Conservation (phyloP, 1,140 invertebrate genomes). For the Subanguina moxae region DNA sequence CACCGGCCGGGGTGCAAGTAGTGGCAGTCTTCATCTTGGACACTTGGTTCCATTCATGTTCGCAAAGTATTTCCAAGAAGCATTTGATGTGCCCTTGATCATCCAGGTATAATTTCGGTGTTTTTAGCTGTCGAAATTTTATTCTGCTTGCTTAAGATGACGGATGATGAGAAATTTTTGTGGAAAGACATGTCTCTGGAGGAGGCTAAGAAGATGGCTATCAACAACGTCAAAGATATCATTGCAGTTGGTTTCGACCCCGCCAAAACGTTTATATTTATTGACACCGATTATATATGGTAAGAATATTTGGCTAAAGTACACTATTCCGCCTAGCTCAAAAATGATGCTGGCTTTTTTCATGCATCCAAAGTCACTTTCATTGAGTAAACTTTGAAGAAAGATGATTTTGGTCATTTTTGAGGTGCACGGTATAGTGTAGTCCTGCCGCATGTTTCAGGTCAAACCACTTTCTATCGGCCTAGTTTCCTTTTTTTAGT, state of each 20-base stretch:
- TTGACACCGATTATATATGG: slow-evolving; percentile 89
- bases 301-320: slow-evolving; percentile 59
- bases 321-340: too few species aligned
- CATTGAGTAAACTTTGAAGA: not conserved
- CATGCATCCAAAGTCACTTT: slow-evolving; percentile 46
- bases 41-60: slow-evolving; percentile 96
- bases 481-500: slow-evolving; percentile 55
- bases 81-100: slow-evolving; percentile 86
- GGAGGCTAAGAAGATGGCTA: slow-evolving; percentile 76
- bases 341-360: too few species aligned
- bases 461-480: slow-evolving; percentile 11
- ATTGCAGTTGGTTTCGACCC: slow-evolving; percentile 94
- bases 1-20: slow-evolving; percentile 93
- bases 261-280: slow-evolving; percentile 95
- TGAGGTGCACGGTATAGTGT: too few species aligned
- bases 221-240: slow-evolving; percentile 93
- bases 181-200: slow-evolving; percentile 93
- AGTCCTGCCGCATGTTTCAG: not conserved
- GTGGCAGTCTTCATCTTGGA: slow-evolving; percentile 88
- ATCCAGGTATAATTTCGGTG: slow-evolving; percentile 44
- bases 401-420: too few species aligned
- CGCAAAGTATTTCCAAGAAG: slow-evolving; percentile 95
- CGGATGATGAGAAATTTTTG: slow-evolving; percentile 95
- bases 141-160: slow-evolving; percentile 70
- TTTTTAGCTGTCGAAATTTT: not conserved